Evolutionary conservation across 2,888 invertebrate genomes (phyloP).

Genomic region (Oasisia sp.): DNA sequence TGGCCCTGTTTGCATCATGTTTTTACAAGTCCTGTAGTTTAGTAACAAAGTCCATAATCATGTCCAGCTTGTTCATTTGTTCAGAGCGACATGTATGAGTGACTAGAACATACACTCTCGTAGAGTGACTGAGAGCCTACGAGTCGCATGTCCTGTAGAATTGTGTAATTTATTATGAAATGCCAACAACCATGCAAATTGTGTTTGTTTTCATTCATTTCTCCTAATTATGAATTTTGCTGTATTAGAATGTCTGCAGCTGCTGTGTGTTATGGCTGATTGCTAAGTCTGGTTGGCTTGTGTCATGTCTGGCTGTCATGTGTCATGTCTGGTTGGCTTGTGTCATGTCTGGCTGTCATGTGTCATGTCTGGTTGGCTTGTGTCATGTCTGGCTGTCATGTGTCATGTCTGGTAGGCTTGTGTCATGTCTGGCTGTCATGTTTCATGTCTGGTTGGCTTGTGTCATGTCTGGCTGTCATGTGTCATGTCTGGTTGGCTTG

Average conservation of each 20-base stretch:
- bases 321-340: neutral
- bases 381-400: too few species aligned
- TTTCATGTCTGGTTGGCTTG: too few species aligned
- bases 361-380: too few species aligned
- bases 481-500: neutral
- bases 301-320: neutral
- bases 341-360: neutral
- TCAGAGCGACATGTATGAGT: neutral
- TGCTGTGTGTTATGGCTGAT: neutral
- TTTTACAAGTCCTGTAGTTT: neutral
- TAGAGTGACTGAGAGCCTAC: neutral
- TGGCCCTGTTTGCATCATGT: neutral
- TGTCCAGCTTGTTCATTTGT: neutral
- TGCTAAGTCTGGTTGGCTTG: neutral
- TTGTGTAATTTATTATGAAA: constrained; percentile 13
- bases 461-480: neutral
- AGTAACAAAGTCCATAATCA: neutral
- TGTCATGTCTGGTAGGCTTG: too few species aligned
- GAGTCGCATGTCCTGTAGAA: neutral
- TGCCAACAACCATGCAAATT: neutral
- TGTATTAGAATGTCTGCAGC: neutral
- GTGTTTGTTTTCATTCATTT: neutral
- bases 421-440: too few species aligned
- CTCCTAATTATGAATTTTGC: neutral
- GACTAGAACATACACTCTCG: neutral